Evolutionary conservation across 2,888 invertebrate species (phyloP).

Genomic region (Drosophila fungiperda): DNA sequence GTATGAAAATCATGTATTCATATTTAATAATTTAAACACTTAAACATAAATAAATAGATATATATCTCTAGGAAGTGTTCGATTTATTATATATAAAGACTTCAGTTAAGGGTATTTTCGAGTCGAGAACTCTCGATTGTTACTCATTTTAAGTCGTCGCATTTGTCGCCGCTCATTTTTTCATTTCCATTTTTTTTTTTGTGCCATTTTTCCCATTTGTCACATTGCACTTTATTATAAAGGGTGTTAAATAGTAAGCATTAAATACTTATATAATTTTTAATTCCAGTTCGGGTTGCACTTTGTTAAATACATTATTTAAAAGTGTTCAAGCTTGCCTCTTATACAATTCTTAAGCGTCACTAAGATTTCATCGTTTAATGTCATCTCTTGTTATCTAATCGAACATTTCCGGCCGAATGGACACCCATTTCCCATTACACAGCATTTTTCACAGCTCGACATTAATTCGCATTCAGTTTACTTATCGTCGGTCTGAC

Average conservation of each 20-base stretch:
- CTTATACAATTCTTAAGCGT: conserved; percentile 5
- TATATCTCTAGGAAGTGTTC: background rate
- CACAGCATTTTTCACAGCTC: conserved; percentile 14
- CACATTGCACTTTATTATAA: conserved; percentile 14
- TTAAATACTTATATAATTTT: background rate
- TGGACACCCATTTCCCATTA: conserved; percentile 17
- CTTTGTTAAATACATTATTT: background rate
- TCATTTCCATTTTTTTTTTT: conserved; percentile 5
- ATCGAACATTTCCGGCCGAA: conserved; percentile 29
- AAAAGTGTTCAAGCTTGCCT: background rate
- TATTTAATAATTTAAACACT: background rate
- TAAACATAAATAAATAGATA: background rate
- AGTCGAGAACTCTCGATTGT: background rate
- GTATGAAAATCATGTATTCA: too few species aligned
- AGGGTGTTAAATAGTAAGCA: conserved; percentile 17
- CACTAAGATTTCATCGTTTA: background rate
- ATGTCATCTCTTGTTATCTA: conserved; percentile 15
- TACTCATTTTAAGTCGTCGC: background rate
- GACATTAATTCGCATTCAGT: conserved; percentile 18
- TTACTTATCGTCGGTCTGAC: conserved; percentile 5
- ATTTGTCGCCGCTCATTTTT: conserved; percentile 33
- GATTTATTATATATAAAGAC: background rate
- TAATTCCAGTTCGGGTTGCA: background rate
- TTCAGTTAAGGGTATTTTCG: background rate
- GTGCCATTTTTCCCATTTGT: conserved; percentile 16